These are phyloP conservation scores for Champsocephalus esox DNA, from an alignment of 2,797 vertebrate species.

Conservation along the genomic window DNA sequence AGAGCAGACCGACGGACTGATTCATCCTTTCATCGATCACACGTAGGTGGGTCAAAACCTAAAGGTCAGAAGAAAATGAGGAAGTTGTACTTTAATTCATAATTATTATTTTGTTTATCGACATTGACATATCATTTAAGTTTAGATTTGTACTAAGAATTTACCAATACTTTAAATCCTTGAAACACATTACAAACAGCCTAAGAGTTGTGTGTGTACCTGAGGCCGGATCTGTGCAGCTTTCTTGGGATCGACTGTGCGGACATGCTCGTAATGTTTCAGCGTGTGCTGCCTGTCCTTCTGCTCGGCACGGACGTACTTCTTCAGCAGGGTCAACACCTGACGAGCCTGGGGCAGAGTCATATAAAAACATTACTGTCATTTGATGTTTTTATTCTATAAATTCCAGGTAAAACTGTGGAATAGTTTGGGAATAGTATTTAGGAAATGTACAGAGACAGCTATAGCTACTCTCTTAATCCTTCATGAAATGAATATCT, in stretches of 20 bases:
- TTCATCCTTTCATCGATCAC: constrained; percentile 99
- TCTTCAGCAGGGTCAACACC: constrained; percentile 95
- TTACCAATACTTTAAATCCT: background rate
- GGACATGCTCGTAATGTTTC: constrained; percentile 96
- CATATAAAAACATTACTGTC: background rate
- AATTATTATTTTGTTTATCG: background rate
- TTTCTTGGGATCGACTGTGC: constrained; percentile 97
- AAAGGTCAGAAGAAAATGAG: constrained; percentile 4
- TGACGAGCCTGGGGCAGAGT: constrained; percentile 89
- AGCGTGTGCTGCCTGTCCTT: constrained; percentile 97
- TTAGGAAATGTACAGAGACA: background rate
- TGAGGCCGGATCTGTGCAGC: constrained; percentile 97
- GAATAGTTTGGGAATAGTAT: background rate
- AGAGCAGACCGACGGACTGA: constrained; percentile 94
- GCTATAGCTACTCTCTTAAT: background rate
- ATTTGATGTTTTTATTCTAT: background rate
- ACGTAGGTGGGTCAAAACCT: constrained; percentile 97
- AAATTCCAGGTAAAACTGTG: background rate
- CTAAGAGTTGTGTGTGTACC: constrained; percentile 58
- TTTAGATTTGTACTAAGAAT: background rate
- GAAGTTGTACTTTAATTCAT: background rate
- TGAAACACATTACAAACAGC: no score
- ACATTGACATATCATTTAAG: background rate
- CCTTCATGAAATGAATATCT: background rate
- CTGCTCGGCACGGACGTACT: constrained; percentile 96